Percentiles rank a stretch among this genome's conserved stretches.
phyloP scores from a whole-genome alignment of 2,888 invertebrate species.

The Drosophila flavopinicola region DNA sequence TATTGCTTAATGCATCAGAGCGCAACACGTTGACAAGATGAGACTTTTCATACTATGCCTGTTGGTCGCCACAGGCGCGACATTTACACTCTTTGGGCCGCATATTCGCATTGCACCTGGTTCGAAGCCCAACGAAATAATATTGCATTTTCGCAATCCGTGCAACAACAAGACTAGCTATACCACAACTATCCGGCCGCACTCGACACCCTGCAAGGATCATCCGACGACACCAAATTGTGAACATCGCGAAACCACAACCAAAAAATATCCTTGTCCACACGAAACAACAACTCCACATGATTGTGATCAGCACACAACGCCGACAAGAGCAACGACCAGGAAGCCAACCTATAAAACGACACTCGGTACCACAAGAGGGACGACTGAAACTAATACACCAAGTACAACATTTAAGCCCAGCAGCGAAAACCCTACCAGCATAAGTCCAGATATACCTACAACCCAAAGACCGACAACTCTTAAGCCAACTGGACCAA shows the following conservation, averaged over 20 bases:
- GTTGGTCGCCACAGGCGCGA: constrained; percentile 51
- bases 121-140: constrained; percentile 55
- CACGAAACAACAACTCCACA: too few relatives aligned
- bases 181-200: constrained; percentile 62
- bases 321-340: constrained; percentile 7
- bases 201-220: constrained; percentile 37
- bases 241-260: constrained; percentile 31
- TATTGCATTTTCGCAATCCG: constrained; percentile 63
- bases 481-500: neutral
- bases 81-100: constrained; percentile 66
- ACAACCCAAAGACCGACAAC: neutral
- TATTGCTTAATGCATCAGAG: neutral
- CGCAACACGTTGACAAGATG: constrained; percentile 33
- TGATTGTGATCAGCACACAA: constrained; percentile 3
- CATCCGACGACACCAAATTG: constrained; percentile 53
- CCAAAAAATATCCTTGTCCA: too few relatives aligned
- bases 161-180: constrained; percentile 62
- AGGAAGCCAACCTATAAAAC: neutral
- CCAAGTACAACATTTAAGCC: neutral
- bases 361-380: neutral
- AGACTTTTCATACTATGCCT: constrained; percentile 57
- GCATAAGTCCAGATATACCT: neutral
- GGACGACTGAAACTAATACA: neutral
- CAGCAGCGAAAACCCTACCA: neutral
- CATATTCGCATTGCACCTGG: constrained; percentile 62